Conservation (phyloP, 1,140 invertebrate species). For the Brachionus asplanchnoidis region DNA sequence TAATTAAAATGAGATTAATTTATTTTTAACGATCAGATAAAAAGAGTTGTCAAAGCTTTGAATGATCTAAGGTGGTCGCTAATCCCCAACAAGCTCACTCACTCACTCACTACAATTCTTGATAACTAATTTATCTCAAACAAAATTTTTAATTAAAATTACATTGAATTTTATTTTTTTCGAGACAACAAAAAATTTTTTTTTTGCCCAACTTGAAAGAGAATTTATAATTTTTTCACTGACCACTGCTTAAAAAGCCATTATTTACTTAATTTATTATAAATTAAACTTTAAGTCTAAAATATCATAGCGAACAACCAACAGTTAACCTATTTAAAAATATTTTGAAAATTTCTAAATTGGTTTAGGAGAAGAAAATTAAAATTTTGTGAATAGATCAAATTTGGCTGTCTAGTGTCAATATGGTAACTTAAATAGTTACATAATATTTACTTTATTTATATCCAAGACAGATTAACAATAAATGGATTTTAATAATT, state of each 20-base stretch:
- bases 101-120: neutral
- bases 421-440: neutral
- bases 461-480: neutral
- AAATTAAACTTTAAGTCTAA: neutral
- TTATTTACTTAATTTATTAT: neutral
- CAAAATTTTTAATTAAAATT: neutral
- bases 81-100: neutral
- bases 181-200: neutral
- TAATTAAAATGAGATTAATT: constrained; percentile 1
- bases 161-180: neutral
- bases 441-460: neutral
- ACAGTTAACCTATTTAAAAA: neutral
- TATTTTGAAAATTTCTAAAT: neutral
- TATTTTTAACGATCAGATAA: neutral
- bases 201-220: neutral
- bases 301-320: neutral
- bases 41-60: neutral
- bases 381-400: neutral
- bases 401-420: neutral
- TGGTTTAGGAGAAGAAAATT: neutral
- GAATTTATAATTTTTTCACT: neutral
- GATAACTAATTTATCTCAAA: neutral
- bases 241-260: neutral
- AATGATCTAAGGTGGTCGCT: neutral
- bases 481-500: neutral